These are phyloP conservation scores for Nothobranchius kuhntae DNA, from an alignment of 2,113 vertebrate species.

Conservation along the genomic window DNA sequence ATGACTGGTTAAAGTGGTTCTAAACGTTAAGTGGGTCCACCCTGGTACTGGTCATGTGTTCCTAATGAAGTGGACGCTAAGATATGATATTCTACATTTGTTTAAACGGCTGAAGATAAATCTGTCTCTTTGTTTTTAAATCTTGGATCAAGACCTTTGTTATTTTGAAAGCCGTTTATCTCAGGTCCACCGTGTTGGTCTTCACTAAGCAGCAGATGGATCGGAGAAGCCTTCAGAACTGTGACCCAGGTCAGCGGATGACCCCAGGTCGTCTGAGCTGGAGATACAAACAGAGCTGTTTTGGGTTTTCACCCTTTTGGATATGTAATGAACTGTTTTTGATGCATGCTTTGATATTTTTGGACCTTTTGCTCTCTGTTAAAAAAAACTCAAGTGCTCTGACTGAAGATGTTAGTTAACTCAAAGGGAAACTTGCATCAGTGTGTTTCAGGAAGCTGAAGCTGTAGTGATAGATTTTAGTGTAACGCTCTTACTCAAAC, in stretches of 20 bases:
- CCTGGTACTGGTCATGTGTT: too few species aligned
- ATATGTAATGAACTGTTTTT: constrained; percentile 10
- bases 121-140: too few species aligned
- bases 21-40: too few species aligned
- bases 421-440: not conserved
- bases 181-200: too few species aligned
- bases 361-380: not conserved
- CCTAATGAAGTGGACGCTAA: too few species aligned
- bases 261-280: not conserved
- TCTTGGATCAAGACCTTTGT: too few species aligned
- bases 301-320: not conserved
- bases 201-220: too few species aligned
- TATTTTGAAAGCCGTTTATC: too few species aligned
- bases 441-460: not conserved
- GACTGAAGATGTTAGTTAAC: constrained; percentile 9
- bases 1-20: too few species aligned
- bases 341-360: constrained; percentile 19
- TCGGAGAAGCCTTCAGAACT: not conserved
- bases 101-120: too few species aligned
- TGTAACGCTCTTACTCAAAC: not conserved
- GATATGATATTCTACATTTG: too few species aligned
- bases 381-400: not conserved
- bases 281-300: too few species aligned
- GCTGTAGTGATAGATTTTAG: not conserved
- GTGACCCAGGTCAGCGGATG: constrained; percentile 25